A percentile compares a stretch with the other conserved stretches of the same genome.
Evolutionary conservation across 2,888 invertebrate genomes (phyloP).

Genomic region (Phanerotoma sp.): DNA sequence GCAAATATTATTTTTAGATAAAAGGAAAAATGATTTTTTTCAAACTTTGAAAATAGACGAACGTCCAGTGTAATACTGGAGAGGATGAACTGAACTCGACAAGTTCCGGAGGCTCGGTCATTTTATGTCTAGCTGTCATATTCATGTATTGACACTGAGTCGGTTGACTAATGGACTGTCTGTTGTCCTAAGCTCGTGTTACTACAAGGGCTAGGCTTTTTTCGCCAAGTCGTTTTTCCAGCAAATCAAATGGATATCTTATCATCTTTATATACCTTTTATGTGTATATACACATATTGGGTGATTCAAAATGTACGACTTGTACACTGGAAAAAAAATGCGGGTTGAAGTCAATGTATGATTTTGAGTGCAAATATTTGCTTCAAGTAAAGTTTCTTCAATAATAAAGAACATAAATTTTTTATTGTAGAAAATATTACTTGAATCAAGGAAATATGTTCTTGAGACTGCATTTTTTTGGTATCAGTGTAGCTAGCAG

Average conservation of each 20-base stretch:
- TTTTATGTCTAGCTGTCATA: conserved; percentile 52
- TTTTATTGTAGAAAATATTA: too few species aligned
- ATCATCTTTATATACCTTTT: conserved; percentile 2
- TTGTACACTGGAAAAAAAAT: too few species aligned
- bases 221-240: conserved; percentile 41
- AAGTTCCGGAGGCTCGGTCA: conserved; percentile 35
- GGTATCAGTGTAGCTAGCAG: too few species aligned
- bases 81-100: not conserved
- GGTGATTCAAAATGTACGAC: too few species aligned
- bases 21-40: too few species aligned
- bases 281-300: conserved; percentile 3
- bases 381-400: too few species aligned
- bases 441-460: too few species aligned
- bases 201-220: conserved; percentile 49
- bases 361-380: too few species aligned
- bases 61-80: not conserved
- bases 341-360: too few species aligned
- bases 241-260: conserved; percentile 26
- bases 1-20: too few species aligned
- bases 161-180: conserved; percentile 58
- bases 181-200: conserved; percentile 56
- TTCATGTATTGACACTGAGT: conserved; percentile 57
- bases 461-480: too few species aligned
- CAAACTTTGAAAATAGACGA: not conserved
- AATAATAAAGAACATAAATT: too few species aligned